These are phyloP conservation scores for Brevimyrus niger DNA, from an alignment of 2,113 vertebrate genomes.

Conservation along the genomic window DNA sequence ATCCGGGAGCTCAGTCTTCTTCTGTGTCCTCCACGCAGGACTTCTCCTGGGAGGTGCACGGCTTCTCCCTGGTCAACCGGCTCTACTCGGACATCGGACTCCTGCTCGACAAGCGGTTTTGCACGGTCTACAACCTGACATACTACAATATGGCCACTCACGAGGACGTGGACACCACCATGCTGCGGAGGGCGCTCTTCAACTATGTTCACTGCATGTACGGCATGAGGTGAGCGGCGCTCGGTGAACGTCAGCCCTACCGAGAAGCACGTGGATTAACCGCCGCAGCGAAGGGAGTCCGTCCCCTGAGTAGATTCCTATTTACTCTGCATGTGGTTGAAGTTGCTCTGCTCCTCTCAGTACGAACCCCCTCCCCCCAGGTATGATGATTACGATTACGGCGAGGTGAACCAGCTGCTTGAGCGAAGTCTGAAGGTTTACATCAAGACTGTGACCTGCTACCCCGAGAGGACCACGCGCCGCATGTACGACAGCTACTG, in stretches of 20 bases:
- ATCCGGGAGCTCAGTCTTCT: not conserved
- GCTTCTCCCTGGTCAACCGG: conserved; percentile 77
- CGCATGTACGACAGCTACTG: conserved; percentile 80
- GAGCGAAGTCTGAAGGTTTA: conserved; percentile 80
- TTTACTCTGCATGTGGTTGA: conserved; percentile 66
- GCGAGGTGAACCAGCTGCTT: conserved; percentile 79
- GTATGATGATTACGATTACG: conserved; percentile 81
- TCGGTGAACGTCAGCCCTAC: not conserved
- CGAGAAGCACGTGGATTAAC: not conserved
- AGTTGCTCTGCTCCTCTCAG: not conserved
- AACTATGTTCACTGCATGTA: conserved; percentile 84
- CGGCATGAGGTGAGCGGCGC: conserved; percentile 67
- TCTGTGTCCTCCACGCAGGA: conserved; percentile 49
- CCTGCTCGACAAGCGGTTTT: conserved; percentile 74
- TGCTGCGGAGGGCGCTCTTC: conserved; percentile 71
- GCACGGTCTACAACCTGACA: conserved; percentile 73
- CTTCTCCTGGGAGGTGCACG: conserved; percentile 79
- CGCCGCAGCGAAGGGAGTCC: not conserved
- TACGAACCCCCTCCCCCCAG: conserved; percentile 33
- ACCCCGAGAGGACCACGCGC: conserved; percentile 75
- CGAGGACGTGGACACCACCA: conserved; percentile 70
- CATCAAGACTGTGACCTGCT: conserved; percentile 83
- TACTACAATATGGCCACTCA: conserved; percentile 76
- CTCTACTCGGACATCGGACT: conserved; percentile 78
- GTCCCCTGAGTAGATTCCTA: conserved; percentile 37